Conservation (phyloP, 2,113 vertebrate species). For the Anthoscopus minutus region DNA sequence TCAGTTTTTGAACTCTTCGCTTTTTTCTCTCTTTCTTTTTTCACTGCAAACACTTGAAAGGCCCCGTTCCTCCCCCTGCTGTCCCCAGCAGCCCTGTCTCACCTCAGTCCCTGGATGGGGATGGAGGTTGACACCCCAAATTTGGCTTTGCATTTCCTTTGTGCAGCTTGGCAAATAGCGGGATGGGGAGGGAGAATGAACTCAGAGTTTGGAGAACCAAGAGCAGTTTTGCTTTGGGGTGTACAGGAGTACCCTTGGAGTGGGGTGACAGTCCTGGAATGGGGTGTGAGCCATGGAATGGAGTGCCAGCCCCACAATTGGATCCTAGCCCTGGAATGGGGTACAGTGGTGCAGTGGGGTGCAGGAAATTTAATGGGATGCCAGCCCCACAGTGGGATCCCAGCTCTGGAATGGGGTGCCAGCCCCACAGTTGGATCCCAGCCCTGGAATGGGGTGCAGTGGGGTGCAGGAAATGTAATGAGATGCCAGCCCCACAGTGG, state of each 20-base stretch:
- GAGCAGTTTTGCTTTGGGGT: neutral
- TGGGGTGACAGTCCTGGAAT: neutral
- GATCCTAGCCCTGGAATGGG: neutral
- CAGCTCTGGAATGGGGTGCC: no score
- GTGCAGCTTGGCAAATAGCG: neutral
- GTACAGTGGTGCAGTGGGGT: neutral
- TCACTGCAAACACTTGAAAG: neutral
- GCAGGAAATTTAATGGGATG: neutral
- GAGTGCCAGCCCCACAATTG: neutral
- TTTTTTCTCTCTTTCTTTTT: neutral
- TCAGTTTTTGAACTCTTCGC: neutral
- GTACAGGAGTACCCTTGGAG: neutral
- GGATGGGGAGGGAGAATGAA: neutral
- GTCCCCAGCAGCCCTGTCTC: neutral
- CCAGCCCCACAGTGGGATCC: neutral
- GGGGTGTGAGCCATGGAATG: neutral
- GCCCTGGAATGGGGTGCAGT: neutral
- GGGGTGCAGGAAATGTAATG: neutral
- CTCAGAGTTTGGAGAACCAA: neutral
- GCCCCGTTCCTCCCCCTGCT: neutral
- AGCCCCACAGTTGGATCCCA: neutral
- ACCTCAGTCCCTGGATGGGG: accelerated
- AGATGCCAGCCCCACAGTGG: no score
- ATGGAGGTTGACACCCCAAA: neutral
- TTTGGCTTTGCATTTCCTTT: neutral